These are phyloP conservation scores for Cephalopholis sonnerati DNA, from an alignment of 2,113 vertebrate genomes.

Conservation along the genomic window DNA sequence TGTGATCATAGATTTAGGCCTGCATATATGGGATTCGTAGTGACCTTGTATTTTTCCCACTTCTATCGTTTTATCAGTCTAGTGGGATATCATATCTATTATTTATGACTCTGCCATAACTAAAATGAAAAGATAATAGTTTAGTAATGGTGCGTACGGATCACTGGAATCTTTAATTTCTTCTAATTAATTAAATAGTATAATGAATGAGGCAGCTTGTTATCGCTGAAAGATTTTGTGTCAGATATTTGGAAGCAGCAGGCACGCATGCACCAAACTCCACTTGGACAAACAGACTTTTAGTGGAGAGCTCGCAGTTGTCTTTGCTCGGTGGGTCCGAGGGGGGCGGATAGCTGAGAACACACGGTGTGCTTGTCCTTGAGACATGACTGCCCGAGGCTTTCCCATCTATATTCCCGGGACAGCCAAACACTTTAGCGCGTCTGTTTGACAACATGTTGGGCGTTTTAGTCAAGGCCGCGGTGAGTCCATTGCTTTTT, in stretches of 20 bases:
- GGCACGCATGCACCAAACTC: neutral
- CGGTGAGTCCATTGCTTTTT: slow-evolving; percentile 84
- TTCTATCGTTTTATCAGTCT: neutral
- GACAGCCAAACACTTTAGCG: slow-evolving; percentile 42
- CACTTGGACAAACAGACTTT: slow-evolving; percentile 19
- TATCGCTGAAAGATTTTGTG: neutral
- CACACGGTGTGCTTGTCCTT: slow-evolving; percentile 73
- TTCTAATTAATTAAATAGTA: neutral
- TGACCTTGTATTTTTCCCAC: slow-evolving; percentile 28
- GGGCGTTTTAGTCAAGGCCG: slow-evolving; percentile 82
- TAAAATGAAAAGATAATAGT: neutral
- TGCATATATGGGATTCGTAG: neutral
- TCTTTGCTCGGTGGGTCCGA: slow-evolving; percentile 38
- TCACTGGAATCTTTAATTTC: neutral
- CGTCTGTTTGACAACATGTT: slow-evolving; percentile 84
- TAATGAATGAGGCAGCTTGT: neutral
- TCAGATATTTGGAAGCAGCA: neutral
- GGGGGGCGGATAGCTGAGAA: slow-evolving; percentile 62
- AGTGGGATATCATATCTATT: neutral
- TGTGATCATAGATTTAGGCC: neutral
- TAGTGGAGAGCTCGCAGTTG: slow-evolving; percentile 7
- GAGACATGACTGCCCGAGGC: slow-evolving; percentile 77
- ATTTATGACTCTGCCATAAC: neutral
- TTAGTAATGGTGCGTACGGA: neutral
- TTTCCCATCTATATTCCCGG: slow-evolving; percentile 50